Evolutionary conservation across 2,888 invertebrate genomes (phyloP).

Genomic region (Prosopocoilus inquinatus): DNA sequence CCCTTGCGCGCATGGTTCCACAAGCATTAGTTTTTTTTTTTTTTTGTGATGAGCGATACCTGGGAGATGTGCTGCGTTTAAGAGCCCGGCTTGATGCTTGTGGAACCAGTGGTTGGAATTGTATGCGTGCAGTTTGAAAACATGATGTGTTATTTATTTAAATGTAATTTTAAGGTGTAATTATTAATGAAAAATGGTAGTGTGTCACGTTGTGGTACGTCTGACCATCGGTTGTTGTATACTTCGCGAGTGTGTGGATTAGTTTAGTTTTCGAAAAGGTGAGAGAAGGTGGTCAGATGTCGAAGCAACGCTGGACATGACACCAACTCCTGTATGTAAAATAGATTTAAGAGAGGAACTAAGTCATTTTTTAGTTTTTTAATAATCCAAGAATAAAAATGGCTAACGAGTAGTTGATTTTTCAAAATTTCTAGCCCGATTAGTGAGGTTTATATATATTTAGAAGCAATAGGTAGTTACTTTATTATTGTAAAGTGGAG

Average conservation of each 20-base stretch:
- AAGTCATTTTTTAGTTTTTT: conserved; percentile 23
- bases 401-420: conserved; percentile 10
- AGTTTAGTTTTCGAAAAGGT: not conserved
- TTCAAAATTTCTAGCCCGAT: not conserved
- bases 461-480: not conserved
- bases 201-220: not conserved
- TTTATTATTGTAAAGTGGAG: not conserved
- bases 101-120: too few relatives aligned
- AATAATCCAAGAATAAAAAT: conserved; percentile 13
- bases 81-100: too few relatives aligned
- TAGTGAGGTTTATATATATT: not conserved
- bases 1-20: too few relatives aligned
- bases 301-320: not conserved
- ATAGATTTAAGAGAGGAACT: conserved; percentile 9
- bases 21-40: too few relatives aligned
- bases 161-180: conserved; percentile 4
- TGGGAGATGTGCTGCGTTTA: too few relatives aligned
- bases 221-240: not conserved
- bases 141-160: not conserved
- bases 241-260: not conserved
- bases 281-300: not conserved
- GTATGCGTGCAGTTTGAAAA: too few relatives aligned
- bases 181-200: not conserved
- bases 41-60: too few relatives aligned
- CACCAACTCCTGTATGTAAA: not conserved